A percentile compares a stretch with the other conserved stretches of the same genome.
phyloP scores from a whole-genome alignment of 2,113 vertebrate genomes.

The Lepus americanus region DNA sequence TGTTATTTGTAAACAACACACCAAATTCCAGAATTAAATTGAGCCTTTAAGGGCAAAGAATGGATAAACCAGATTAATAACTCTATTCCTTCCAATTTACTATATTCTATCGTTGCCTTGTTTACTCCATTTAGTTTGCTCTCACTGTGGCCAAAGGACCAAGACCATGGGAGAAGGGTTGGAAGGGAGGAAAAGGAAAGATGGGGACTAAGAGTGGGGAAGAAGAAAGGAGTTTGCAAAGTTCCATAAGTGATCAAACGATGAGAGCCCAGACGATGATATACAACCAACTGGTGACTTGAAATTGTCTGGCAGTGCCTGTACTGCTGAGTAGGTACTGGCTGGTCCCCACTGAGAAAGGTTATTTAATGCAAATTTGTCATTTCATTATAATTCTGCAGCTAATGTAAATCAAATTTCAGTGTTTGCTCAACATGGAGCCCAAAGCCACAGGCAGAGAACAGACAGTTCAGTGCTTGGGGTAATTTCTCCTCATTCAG shows the following conservation, averaged over 20 bases:
- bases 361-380: constrained; percentile 65
- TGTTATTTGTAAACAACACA: constrained; percentile 37
- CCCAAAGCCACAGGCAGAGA: constrained; percentile 13
- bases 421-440: constrained; percentile 46
- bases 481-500: neutral
- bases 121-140: constrained; percentile 61
- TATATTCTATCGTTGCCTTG: constrained; percentile 53
- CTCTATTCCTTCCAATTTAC: constrained; percentile 50
- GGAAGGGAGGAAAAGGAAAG: neutral
- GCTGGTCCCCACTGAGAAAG: constrained; percentile 41
- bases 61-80: neutral
- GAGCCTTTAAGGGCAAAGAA: constrained; percentile 43
- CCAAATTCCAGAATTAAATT: constrained; percentile 26
- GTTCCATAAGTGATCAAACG: neutral
- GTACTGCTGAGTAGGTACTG: constrained; percentile 35
- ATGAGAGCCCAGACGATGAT: constrained; percentile 21
- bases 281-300: constrained; percentile 12
- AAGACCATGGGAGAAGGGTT: neutral
- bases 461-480: neutral
- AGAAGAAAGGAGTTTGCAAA: neutral
- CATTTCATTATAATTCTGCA: constrained; percentile 69
- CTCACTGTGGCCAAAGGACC: neutral
- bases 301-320: neutral
- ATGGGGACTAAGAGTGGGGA: neutral
- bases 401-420: constrained; percentile 60